A percentile compares a stretch with the other conserved stretches of the same genome.
These are phyloP conservation scores for Ptilonorhynchus violaceus DNA, from an alignment of 2,113 vertebrate genomes.

Conservation along the genomic window DNA sequence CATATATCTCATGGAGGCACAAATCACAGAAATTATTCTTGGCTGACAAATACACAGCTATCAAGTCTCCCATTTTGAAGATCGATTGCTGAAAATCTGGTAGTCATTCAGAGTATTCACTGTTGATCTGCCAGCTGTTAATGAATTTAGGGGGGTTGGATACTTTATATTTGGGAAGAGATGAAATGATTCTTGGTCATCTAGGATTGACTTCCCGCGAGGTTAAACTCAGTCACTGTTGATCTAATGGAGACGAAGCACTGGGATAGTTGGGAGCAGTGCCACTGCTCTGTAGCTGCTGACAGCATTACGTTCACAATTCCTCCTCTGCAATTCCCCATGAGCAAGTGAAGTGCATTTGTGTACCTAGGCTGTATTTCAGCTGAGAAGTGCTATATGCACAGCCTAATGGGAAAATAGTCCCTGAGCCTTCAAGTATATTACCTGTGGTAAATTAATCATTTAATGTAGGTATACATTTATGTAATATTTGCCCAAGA, in stretches of 20 bases:
- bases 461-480: slow-evolving; percentile 58
- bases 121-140: not conserved
- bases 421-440: slow-evolving; percentile 26
- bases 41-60: not conserved
- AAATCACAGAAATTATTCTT: not conserved
- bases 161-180: not conserved
- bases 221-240: not conserved
- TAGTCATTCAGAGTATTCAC: not conserved
- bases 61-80: not conserved
- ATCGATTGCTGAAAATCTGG: not conserved
- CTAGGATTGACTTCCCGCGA: not conserved
- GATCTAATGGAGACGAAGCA: not conserved
- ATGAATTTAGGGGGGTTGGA: not conserved
- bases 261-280: not conserved
- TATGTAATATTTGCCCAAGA: slow-evolving; percentile 37
- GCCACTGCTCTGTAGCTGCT: not conserved
- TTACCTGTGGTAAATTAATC: slow-evolving; percentile 60
- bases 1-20: not conserved
- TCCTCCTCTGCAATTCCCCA: not conserved
- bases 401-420: slow-evolving; percentile 47
- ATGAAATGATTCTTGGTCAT: not conserved
- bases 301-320: not conserved
- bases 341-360: not conserved
- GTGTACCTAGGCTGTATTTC: slow-evolving; percentile 17
- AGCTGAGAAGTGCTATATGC: not conserved